Conservation (phyloP, 2,113 vertebrate genomes). For the Erythrolamprus reginae region DNA sequence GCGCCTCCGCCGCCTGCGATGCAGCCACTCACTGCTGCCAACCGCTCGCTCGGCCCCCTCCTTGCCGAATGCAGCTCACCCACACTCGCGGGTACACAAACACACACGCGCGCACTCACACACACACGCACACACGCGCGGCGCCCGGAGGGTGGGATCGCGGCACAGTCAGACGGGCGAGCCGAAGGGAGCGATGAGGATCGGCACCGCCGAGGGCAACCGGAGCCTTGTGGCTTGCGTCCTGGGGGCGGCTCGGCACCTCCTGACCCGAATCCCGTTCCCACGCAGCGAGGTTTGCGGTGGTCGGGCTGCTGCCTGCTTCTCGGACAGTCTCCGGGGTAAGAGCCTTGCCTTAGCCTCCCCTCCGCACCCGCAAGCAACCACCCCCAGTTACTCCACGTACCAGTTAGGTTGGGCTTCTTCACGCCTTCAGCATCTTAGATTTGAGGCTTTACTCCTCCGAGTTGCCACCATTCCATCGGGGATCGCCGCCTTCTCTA, state of each 20-base stretch:
- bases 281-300: background rate
- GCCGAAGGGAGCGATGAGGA: conserved; percentile 17
- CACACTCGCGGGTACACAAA: background rate
- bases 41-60: background rate
- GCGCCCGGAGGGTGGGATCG: background rate
- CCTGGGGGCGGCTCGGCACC: background rate
- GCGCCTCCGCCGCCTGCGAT: conserved; percentile 23
- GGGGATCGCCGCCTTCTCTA: background rate
- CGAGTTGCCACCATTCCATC: background rate
- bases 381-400: background rate
- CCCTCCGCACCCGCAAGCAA: background rate
- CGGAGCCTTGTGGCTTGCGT: background rate
- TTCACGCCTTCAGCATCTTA: background rate
- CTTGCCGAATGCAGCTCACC: background rate
- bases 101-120: background rate
- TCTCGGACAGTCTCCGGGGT: background rate
- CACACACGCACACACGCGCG: background rate
- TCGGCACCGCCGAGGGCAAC: background rate
- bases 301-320: background rate
- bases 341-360: background rate
- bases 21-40: conserved; percentile 13
- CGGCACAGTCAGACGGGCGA: conserved; percentile 1
- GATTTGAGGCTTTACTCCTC: background rate
- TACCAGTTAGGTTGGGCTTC: background rate
- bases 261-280: background rate